Conservation (phyloP, 2,888 invertebrate genomes). For the Sarcophaga carnaria region DNA sequence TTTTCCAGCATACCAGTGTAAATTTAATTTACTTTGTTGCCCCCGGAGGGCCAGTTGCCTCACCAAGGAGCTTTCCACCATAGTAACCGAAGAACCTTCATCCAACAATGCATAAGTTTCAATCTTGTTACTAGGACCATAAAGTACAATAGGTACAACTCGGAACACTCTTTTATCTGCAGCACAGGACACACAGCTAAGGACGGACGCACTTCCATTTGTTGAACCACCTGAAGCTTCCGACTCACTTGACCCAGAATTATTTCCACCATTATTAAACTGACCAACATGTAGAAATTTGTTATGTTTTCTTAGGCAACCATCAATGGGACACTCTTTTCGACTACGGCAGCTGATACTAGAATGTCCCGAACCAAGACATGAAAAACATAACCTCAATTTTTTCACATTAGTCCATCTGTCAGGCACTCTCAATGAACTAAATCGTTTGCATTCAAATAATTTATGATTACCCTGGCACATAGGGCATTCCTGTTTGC, state of each 20-base stretch:
- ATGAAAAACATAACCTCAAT: constrained; percentile 40
- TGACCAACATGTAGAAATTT: too few species aligned
- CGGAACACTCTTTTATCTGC: neutral
- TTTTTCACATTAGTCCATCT: constrained; percentile 11
- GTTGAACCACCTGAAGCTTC: neutral
- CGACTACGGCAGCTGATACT: neutral
- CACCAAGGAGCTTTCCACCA: constrained; percentile 10
- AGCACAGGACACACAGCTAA: too few species aligned
- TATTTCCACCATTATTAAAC: too few species aligned
- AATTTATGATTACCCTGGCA: constrained; percentile 24
- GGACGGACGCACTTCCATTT: neutral
- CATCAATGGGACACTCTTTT: too few species aligned
- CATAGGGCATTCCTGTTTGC: constrained; percentile 19
- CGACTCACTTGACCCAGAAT: neutral
- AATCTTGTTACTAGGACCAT: constrained; percentile 29
- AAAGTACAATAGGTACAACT: constrained; percentile 22
- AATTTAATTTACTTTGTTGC: constrained; percentile 18
- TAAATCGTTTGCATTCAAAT: constrained; percentile 22
- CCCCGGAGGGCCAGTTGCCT: too few species aligned
- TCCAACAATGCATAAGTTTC: too few species aligned
- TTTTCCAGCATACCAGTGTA: constrained; percentile 25
- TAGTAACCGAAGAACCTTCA: constrained; percentile 48
- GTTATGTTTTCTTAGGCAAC: too few species aligned
- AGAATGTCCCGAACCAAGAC: constrained; percentile 32
- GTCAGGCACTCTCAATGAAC: neutral